Evolutionary conservation across 1,140 invertebrate species (phyloP), one percentile per base, ranked within the genome.

Genomic region (Colletes latitarsis): DNA sequence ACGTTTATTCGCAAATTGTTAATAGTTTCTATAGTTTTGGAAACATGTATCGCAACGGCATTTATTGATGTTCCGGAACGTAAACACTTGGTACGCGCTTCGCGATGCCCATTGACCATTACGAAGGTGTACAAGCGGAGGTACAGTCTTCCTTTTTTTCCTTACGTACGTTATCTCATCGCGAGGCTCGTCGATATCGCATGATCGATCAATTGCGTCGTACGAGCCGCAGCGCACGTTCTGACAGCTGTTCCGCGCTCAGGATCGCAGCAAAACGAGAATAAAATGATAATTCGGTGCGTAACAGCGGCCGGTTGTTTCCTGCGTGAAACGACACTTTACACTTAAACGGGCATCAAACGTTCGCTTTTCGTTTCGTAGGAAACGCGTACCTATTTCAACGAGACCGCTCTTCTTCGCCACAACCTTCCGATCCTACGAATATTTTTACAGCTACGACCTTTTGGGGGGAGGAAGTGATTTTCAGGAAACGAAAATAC

Each of bases 201-300:
- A n/a, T 9, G 60, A 64, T 75, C 73, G 55, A 70, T 69, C 71
- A n/a, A 62, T 69, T 39, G 57, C 2, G 14, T 15, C 41, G 60
- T 53, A 6, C 21, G 4, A 8, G 15, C 15, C 10, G 52, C 70
- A 10, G 39, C 14, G 14, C 30, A 30, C 30, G 30, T 30, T 2
- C 53, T 62, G 74, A 81, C 73, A 81, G 74, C 74, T 77, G 66
- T 77, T 70, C 39, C 30, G 15, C 5, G 17, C 6, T 8, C 79
- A 46, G 55, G 63, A 62, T 68, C 79, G 63, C 46, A 15, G 57
- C 10, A 6, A 15, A 69, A 81, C 46, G 66, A 77, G 73, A 46
- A 81, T 76, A 69, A 76, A 76, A 81, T 68, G 79, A 69, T 69
- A 81, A 80, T 81, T 63, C 21, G 15, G 1, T 8, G 41, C 62